Conservation (phyloP, 2,888 invertebrate genomes). For the Nomada lathburiana region DNA sequence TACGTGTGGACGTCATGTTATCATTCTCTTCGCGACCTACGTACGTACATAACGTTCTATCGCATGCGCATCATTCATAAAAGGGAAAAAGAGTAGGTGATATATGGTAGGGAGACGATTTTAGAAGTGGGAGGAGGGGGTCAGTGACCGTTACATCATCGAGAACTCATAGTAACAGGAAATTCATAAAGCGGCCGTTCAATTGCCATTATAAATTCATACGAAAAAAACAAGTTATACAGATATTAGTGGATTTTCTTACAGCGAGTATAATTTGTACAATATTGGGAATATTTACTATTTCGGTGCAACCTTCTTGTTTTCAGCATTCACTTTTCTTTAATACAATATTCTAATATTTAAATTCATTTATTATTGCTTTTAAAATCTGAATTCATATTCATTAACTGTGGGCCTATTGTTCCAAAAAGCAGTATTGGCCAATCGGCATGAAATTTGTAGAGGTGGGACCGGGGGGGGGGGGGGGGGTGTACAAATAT, state of each 20-base stretch:
- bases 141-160: constrained; percentile 84
- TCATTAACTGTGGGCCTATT: background rate
- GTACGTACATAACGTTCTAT: constrained; percentile 55
- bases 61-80: constrained; percentile 65
- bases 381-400: background rate
- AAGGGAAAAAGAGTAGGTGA: constrained; percentile 67
- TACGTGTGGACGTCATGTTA: constrained; percentile 26
- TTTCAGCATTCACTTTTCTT: background rate
- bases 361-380: background rate
- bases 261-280: no score
- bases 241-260: background rate
- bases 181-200: constrained; percentile 71
- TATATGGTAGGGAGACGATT: constrained; percentile 63
- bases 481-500: no score
- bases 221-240: background rate
- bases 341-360: background rate
- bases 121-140: constrained; percentile 78
- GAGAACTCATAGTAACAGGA: constrained; percentile 74
- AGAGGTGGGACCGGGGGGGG: no score
- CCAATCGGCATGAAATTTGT: no score
- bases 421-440: no score
- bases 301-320: background rate
- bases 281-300: background rate
- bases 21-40: constrained; percentile 51
- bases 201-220: constrained; percentile 62